These are phyloP conservation scores for Ancistrus triradiatus DNA, from an alignment of 2,113 vertebrate genomes.

Conservation along the genomic window DNA sequence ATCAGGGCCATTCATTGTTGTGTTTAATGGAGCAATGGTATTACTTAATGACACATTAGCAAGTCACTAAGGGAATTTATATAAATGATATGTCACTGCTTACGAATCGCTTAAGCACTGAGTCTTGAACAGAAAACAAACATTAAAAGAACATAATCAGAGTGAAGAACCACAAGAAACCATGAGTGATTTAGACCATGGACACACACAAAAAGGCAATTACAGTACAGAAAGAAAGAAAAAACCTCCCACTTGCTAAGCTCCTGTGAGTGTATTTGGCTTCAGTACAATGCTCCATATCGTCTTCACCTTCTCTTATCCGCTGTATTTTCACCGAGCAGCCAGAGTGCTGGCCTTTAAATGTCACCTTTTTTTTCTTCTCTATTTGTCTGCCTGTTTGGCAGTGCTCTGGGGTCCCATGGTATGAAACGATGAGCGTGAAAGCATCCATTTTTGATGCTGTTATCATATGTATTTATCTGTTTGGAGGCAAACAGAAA, in stretches of 20 bases:
- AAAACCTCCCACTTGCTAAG: not conserved
- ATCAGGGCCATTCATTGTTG: too few relatives aligned
- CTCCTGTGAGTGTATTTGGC: not conserved
- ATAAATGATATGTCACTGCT: too few relatives aligned
- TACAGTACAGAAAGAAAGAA: conserved; percentile 28
- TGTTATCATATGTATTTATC: conserved; percentile 46
- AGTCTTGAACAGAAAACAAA: too few relatives aligned
- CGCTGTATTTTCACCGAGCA: conserved; percentile 18
- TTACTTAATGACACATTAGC: too few relatives aligned
- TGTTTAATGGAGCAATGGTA: too few relatives aligned
- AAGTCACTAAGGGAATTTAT: too few relatives aligned
- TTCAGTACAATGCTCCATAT: conserved; percentile 16
- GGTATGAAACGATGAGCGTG: conserved; percentile 40
- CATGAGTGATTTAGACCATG: not conserved
- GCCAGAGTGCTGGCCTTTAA: conserved; percentile 42
- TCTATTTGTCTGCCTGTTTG: conserved; percentile 21
- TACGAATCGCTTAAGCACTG: too few relatives aligned
- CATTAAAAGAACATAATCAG: not conserved
- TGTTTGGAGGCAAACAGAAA: conserved; percentile 50
- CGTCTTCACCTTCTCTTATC: conserved; percentile 45
- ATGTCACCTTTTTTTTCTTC: conserved; percentile 41
- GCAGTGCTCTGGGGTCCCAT: conserved; percentile 24
- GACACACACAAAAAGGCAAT: conserved; percentile 26
- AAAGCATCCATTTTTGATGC: conserved; percentile 33
- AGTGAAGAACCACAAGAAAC: too few relatives aligned